phyloP scores from a whole-genome alignment of 2,797 vertebrate genomes.

The Phaenicophaeus curvirostris region DNA sequence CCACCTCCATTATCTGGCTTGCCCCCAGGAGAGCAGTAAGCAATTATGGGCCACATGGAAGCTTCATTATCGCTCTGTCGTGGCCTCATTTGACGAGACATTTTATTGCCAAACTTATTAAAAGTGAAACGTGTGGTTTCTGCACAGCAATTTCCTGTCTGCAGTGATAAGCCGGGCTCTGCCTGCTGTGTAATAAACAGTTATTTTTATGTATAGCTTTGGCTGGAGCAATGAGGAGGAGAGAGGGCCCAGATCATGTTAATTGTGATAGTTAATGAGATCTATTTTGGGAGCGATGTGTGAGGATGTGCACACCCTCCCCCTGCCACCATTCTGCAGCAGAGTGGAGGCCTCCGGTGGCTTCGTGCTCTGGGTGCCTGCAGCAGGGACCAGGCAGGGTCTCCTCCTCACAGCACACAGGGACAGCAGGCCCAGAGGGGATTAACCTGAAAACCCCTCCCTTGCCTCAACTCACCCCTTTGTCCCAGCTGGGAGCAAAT shows the following conservation, averaged over 20 bases:
- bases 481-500: rapidly evolving
- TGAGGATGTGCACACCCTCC: not conserved
- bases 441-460: not conserved
- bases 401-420: rapidly evolving
- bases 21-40: slow-evolving; percentile 53
- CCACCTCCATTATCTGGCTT: not conserved
- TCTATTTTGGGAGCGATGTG: slow-evolving; percentile 37
- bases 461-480: not conserved
- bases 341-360: rapidly evolving
- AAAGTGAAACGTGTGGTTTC: slow-evolving; percentile 64
- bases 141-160: slow-evolving; percentile 75
- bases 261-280: slow-evolving; percentile 73
- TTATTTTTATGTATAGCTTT: slow-evolving; percentile 68
- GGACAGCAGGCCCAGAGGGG: too few relatives aligned
- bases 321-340: rapidly evolving
- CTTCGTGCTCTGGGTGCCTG: not conserved
- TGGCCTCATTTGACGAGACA: slow-evolving; percentile 71
- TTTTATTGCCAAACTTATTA: slow-evolving; percentile 77
- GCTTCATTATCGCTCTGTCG: slow-evolving; percentile 75
- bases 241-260: slow-evolving; percentile 35
- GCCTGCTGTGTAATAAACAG: slow-evolving; percentile 73
- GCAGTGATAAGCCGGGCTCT: slow-evolving; percentile 71
- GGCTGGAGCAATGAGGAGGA: not conserved
- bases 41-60: slow-evolving; percentile 59
- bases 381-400: not conserved